A percentile compares a stretch with the other conserved stretches of the same genome.
Evolutionary conservation across 2,113 vertebrate species (phyloP).

Genomic region (Australoheros scitulus): DNA sequence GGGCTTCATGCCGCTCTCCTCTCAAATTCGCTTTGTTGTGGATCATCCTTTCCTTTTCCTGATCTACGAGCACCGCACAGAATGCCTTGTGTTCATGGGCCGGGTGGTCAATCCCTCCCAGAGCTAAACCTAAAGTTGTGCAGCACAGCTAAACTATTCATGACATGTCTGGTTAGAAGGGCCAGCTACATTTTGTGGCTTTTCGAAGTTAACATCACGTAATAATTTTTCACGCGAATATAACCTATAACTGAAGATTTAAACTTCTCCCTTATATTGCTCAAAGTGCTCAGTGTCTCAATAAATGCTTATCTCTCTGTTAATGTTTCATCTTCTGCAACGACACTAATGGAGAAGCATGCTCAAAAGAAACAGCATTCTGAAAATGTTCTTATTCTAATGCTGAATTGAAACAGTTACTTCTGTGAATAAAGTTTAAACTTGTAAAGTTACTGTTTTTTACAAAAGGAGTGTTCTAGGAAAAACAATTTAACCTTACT

Average conservation of each 20-base stretch:
- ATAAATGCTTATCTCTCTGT: conserved; percentile 39
- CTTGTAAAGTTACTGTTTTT: background rate
- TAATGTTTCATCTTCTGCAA: conserved; percentile 56
- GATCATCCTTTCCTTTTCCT: conserved; percentile 95
- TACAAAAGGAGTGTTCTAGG: background rate
- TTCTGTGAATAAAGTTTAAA: conserved; percentile 2
- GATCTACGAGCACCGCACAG: conserved; percentile 94
- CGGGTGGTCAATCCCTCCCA: conserved; percentile 88
- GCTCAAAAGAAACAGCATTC: background rate
- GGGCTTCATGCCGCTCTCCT: conserved; percentile 95
- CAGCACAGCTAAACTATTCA: conserved; percentile 2
- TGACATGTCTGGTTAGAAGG: background rate
- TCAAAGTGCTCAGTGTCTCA: conserved; percentile 22
- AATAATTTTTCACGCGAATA: background rate
- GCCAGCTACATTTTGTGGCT: background rate
- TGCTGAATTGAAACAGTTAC: background rate
- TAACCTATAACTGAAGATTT: conserved; percentile 9
- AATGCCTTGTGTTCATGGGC: conserved; percentile 94
- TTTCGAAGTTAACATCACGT: background rate
- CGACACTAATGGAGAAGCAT: background rate
- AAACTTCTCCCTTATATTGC: background rate
- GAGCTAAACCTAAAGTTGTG: conserved; percentile 60
- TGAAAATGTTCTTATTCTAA: background rate
- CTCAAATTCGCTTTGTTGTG: conserved; percentile 87
- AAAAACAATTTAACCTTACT: background rate